Evolutionary conservation across 2,797 vertebrate genomes (phyloP), one percentile per base, ranked within the genome.

Genomic region (Threskiornis aethiopicus): DNA sequence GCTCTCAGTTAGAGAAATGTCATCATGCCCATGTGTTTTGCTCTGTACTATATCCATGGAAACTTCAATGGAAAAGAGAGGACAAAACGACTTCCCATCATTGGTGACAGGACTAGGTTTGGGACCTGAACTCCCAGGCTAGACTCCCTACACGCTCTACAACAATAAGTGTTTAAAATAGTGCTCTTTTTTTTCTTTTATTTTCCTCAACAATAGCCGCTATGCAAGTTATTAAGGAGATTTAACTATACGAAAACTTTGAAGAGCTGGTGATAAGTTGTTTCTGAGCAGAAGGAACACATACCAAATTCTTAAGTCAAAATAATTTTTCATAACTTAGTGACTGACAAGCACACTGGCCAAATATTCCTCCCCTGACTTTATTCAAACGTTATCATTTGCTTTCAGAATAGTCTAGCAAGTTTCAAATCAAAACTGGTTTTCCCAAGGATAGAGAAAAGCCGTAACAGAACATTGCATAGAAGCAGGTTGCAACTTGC

Each of bases 1-100:
- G 71, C 28, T 92, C 59, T 89, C 72, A 64, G 67, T 54, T 62
- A 90, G 39, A 88, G 51, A 88, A 96, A 93, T 66, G 70, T 95
- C 89, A 94, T 86, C 90, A 87, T 19, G 2, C 67, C 89, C 79
- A 59, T 89, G 71, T 92, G 65, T 47, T 94, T 64, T 78, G 59
- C 75, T 89, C 49, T 47, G 14, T 44, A 39, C 26, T 67, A 62
- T 17, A 79, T 42, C 83, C 64, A 84, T 2, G 0, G 84, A 93
- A 94, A 85, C 25, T 25, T 67, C 62, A 65, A n/a, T 14, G 28
- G 57, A 64, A 77, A 90, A 59, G 37, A 66, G 54, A 67, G n/a
- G 41, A 59, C 26, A 24, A 71, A 92, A 69, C 51, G 51, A 81
- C 35, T 55, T 90, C 66, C 76, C 66, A 49, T 64, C 67, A 66